Base-by-base conservation (phyloP, 2,888 invertebrate genomes). In the Napeogenes sylphis region DNA sequence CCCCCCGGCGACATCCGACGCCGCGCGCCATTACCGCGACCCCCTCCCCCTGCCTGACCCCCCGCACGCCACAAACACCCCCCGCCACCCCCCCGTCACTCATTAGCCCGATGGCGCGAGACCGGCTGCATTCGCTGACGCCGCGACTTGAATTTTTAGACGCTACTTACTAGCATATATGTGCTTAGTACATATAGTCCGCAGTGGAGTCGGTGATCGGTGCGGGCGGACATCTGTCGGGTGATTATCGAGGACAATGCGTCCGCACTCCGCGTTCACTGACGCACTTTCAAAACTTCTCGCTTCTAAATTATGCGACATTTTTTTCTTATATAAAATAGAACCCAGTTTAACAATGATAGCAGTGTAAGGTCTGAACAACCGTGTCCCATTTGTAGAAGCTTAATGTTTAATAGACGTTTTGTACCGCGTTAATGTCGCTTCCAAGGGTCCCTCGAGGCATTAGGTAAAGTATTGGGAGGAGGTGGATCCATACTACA, bases 1-100 rank as follows among this genome's bases (percentile, higher is more conserved):
- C 83, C 85, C 86, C 79, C 85, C 85, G 85, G 86, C 88, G 90
- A 85, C 88, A 85, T 84, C 84, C 87, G 84, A 85, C 88, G 86
- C 84, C 84, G 83, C 83, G 78, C 83, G 82, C 85, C 84, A 85
- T 82, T 85, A 84, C 85, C 83, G 75, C 76, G 75, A 79, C 78
- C 79, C 75, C 68, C 73, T 69, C 70, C 68, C 63, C 68, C 65
- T 64, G 64, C 69, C 56, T 69, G 64, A 67, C 68, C 65, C 68
- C 51, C 51, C 71, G 70, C 69, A 69, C 72, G 74, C 67, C 62
- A 71, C 71, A 70, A 73, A 70, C 69, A 71, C 70, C 71, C 63
- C 70, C 65, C 68, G 67, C 71, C 70, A 63, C 68, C 68, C 67
- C 74, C 72, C 71, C 71, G 74, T 67, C 76, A 75, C 83, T 85